These are phyloP conservation scores for Oxyruncus cristatus DNA, from an alignment of 2,113 vertebrate genomes.

Conservation along the genomic window DNA sequence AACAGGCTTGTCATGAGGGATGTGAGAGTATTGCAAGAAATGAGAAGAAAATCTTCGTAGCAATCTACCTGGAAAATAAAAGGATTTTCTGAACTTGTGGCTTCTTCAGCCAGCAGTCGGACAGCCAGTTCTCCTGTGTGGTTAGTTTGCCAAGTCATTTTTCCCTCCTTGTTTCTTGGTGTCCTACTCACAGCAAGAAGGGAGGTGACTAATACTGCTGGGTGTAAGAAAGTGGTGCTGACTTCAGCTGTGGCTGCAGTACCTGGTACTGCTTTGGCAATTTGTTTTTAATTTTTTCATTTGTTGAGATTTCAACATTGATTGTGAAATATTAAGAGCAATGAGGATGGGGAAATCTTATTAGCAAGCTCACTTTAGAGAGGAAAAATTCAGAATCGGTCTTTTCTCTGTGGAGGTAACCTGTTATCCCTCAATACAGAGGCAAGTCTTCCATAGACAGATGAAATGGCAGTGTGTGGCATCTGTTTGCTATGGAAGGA, in stretches of 20 bases:
- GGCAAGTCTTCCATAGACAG: background rate
- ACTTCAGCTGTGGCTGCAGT: background rate
- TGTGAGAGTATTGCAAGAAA: background rate
- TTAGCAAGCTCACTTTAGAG: background rate
- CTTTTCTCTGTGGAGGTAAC: constrained; percentile 32
- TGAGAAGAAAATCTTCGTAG: background rate
- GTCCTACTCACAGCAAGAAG: background rate
- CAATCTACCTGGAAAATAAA: background rate
- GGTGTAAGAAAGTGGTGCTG: background rate
- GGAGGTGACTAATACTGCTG: background rate
- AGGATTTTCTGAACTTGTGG: background rate
- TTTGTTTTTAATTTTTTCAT: background rate
- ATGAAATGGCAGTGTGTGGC: background rate
- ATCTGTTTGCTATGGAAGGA: background rate
- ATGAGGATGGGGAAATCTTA: background rate
- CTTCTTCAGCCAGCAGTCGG: background rate
- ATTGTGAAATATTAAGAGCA: background rate
- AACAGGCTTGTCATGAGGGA: background rate
- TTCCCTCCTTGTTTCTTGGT: background rate
- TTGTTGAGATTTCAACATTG: background rate
- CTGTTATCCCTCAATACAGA: constrained; percentile 10
- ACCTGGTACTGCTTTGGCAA: background rate
- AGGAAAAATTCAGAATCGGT: background rate
- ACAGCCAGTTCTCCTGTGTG: accelerated
- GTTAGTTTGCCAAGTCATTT: background rate